Evolutionary conservation across 2,113 vertebrate genomes (phyloP).

Genomic region (Charadrius vociferus): DNA sequence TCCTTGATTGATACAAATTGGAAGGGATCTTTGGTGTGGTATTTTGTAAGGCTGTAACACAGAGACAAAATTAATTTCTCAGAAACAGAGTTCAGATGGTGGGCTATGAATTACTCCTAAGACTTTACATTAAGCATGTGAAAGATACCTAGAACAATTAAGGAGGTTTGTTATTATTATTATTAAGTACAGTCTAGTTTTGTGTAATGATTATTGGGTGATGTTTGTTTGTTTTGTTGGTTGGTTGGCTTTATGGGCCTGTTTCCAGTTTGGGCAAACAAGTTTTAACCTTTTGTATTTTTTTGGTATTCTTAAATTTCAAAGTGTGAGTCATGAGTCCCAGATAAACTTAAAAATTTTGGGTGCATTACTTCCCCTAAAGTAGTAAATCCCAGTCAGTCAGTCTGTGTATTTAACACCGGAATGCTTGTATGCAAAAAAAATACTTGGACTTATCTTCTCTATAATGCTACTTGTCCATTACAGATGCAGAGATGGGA

Average conservation of each 20-base stretch:
- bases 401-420: not conserved
- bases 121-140: not conserved
- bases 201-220: not conserved
- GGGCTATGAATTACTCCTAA: not conserved
- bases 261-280: not conserved
- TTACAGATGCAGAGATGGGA: not conserved
- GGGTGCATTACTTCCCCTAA: not conserved
- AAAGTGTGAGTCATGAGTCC: not conserved
- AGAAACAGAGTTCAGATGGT: not conserved
- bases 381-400: not conserved
- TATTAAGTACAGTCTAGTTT: not conserved
- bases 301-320: not conserved
- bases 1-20: not conserved
- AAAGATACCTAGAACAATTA: not conserved
- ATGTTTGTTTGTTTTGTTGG: not conserved
- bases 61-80: not conserved
- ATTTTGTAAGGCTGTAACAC: not conserved
- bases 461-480: not conserved
- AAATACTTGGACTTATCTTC: not conserved
- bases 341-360: not conserved
- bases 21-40: not conserved
- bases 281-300: not conserved
- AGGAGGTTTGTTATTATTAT: not conserved
- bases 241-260: not conserved
- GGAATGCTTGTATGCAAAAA: not conserved